phyloP scores from a whole-genome alignment of 1,140 invertebrate species.

The Archivesica marissinica region DNA sequence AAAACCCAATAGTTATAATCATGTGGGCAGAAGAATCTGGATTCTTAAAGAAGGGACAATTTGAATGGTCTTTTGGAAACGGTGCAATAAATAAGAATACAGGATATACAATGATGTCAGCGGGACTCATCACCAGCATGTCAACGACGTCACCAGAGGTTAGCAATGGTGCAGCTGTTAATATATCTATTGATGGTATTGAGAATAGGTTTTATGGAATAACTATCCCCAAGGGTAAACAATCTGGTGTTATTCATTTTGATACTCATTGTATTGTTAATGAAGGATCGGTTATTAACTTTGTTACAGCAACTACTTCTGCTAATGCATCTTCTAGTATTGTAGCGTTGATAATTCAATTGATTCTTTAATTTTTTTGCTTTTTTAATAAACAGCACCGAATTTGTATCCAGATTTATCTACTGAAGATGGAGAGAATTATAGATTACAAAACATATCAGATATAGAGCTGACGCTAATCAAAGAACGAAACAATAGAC shows the following conservation, averaged over 20 bases:
- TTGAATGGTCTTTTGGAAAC: no score
- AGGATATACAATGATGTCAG: not conserved
- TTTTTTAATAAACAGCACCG: not conserved
- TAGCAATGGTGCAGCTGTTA: no score
- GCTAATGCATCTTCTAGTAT: no score
- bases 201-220: not conserved
- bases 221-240: not conserved
- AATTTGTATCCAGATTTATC: not conserved
- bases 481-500: not conserved
- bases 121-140: not conserved
- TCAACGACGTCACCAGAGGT: not conserved
- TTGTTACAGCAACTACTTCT: no score
- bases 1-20: not conserved
- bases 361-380: not conserved
- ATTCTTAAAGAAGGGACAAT: no score
- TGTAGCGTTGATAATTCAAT: no score
- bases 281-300: no score
- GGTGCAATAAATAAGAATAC: no score
- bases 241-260: no score
- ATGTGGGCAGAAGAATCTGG: no score
- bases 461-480: slow-evolving; percentile 10
- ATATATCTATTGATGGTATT: not conserved
- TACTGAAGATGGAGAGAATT: not conserved
- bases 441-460: slow-evolving; percentile 18
- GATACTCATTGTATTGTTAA: not conserved